These are phyloP conservation scores for Lymantria dispar DNA, from an alignment of 2,888 invertebrate species.

Conservation along the genomic window DNA sequence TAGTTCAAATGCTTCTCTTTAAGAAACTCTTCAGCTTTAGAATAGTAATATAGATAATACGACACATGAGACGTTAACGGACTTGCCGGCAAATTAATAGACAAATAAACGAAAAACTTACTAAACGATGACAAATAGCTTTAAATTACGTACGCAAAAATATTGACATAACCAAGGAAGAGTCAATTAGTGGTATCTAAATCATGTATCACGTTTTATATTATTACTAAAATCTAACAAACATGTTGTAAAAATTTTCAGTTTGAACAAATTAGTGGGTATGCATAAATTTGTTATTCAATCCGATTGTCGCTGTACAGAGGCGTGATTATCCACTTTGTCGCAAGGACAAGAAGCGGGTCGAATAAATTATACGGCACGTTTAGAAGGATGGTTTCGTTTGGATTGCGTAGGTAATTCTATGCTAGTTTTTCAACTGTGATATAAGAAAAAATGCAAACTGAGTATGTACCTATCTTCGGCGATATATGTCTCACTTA, in stretches of 20 bases:
- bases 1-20: too few species aligned
- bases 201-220: conserved; percentile 5
- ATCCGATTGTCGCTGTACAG: conserved; percentile 57
- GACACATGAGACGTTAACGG: background rate
- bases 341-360: conserved; percentile 57
- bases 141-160: background rate
- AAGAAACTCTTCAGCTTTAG: too few species aligned
- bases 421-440: too few species aligned
- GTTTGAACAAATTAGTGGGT: conserved; percentile 52
- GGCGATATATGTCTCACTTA: too few species aligned
- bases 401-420: background rate
- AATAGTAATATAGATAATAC: too few species aligned
- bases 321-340: conserved; percentile 78
- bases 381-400: conserved; percentile 11
- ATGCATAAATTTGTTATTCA: conserved; percentile 65
- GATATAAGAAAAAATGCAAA: too few species aligned
- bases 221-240: conserved; percentile 8
- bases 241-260: conserved; percentile 33
- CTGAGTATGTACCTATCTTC: too few species aligned
- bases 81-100: background rate
- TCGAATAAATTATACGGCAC: conserved; percentile 45
- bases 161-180: background rate
- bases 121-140: conserved; percentile 1
- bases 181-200: conserved; percentile 1
- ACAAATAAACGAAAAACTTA: conserved; percentile 1